Base-by-base conservation (phyloP, 23 tunicate genomes). In the Ascidia mentula region DNA sequence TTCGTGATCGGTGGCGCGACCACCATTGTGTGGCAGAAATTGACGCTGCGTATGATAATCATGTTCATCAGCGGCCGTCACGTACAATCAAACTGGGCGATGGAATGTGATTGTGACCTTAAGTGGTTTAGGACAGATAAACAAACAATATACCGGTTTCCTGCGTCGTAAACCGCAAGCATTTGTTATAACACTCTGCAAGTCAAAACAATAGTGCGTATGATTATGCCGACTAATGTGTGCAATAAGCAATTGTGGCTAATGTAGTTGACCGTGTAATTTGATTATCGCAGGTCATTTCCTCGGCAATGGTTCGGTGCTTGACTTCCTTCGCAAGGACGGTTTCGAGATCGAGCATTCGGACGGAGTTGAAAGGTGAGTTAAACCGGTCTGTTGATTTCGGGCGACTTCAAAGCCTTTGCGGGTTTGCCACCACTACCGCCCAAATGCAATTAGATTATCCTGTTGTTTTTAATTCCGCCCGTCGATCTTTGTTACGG, bases 281-380 rank as follows among this genome's bases (percentile, higher is more conserved):
- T n/a, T n/a, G n/a, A n/a, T n/a, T n/a, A n/a, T n/a, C n/a, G n/a
- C n/a, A 85, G 89, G 89, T 40, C 89, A 85, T 69, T 85, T 85
- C 34, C 89, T 85, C 36, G 89, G 89, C 28, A 85, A 85, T 37
- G 89, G 89, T 24, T 85, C 89, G 6, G 89, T 85, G 45, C 69
- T 85, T 77, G 89, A 85, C 46, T 85, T 77, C 71, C 36, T 85
- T 18, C 69, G 72, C 28, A 70, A 69, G 34, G 45, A 85, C 32
- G 89, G 89, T 18, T 78, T 38, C 39, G 72, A 77, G 37, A 85
- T 85, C 34, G 78, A 85, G 36, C 78, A 53, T 9, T 53, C 28
- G 65, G 65, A 53, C 22, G 65, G 24, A 3, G n/a, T n/a, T n/a
- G n/a, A n/a, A n/a, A n/a, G 65, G 2, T 28, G 65, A 20, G 65